Conservation (phyloP, 2,797 vertebrate genomes). For the Phataginus tricuspis region DNA sequence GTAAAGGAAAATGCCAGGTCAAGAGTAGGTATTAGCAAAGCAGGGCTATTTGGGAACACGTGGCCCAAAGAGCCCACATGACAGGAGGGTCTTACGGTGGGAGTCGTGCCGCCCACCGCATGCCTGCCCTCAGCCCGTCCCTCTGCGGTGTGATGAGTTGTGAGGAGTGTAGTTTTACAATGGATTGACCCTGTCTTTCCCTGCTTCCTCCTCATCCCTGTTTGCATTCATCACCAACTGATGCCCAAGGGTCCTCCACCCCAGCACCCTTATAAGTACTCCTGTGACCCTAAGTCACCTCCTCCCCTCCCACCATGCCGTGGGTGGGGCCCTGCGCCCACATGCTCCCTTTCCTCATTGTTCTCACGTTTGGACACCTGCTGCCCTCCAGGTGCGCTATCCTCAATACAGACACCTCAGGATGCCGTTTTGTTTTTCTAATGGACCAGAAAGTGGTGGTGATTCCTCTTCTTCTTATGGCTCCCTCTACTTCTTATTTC, state of each 20-base stretch:
- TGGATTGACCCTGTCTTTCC: too few species aligned
- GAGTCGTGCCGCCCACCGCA: accelerated
- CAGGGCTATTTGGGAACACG: accelerated
- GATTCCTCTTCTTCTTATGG: not conserved
- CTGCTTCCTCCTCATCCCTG: not conserved
- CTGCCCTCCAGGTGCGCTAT: not conserved
- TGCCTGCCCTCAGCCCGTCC: not conserved
- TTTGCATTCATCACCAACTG: too few species aligned
- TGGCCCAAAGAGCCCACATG: accelerated
- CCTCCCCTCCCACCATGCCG: not conserved
- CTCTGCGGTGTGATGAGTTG: accelerated
- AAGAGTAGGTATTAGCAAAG: accelerated
- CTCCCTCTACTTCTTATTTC: not conserved
- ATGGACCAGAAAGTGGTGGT: too few species aligned
- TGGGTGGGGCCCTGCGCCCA: not conserved
- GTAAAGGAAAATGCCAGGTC: not conserved
- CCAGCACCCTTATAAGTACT: not conserved
- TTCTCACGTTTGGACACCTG: not conserved
- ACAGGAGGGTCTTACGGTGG: too few species aligned
- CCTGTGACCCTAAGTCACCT: not conserved
- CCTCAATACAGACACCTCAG: not conserved
- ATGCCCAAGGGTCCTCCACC: not conserved
- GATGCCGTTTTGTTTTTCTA: not conserved
- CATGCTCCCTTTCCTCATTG: not conserved
- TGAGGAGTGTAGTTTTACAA: not conserved